A percentile compares a stretch with the other conserved stretches of the same genome.
Conservation (phyloP, 2,797 vertebrate genomes). For the Paguma larvata region DNA sequence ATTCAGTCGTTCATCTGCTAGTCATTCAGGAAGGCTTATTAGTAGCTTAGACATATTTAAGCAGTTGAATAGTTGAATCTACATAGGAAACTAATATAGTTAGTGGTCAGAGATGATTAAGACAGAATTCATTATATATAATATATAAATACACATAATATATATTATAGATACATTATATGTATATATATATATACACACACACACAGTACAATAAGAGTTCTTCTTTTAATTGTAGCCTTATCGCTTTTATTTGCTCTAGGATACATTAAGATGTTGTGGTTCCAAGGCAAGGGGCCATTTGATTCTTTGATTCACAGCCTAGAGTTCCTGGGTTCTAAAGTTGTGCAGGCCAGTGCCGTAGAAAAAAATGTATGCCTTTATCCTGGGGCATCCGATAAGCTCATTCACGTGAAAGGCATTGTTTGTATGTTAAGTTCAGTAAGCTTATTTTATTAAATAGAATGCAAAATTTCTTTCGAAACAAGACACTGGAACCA, state of each 20-base stretch:
- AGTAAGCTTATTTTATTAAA: conserved; percentile 2
- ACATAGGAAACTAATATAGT: conserved; percentile 52
- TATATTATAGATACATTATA: no score
- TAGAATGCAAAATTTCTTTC: conserved; percentile 13
- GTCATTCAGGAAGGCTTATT: conserved; percentile 80
- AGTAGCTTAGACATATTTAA: conserved; percentile 72
- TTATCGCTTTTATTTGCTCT: neutral
- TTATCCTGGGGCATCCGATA: conserved; percentile 1
- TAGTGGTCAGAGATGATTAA: conserved; percentile 30
- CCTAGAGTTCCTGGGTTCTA: neutral
- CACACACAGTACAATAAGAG: neutral
- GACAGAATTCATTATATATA: neutral
- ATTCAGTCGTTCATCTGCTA: conserved; percentile 84
- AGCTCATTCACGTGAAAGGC: neutral
- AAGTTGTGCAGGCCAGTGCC: neutral
- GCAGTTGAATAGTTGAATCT: conserved; percentile 74
- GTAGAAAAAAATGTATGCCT: neutral
- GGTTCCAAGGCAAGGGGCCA: neutral
- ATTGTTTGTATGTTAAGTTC: conserved; percentile 48
- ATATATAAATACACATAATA: no score
- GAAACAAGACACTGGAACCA: neutral
- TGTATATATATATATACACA: neutral
- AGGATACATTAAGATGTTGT: neutral
- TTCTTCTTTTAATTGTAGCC: neutral
- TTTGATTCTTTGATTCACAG: neutral